Conservation (phyloP, 2,797 vertebrate genomes). For the Nannoperca australis region DNA sequence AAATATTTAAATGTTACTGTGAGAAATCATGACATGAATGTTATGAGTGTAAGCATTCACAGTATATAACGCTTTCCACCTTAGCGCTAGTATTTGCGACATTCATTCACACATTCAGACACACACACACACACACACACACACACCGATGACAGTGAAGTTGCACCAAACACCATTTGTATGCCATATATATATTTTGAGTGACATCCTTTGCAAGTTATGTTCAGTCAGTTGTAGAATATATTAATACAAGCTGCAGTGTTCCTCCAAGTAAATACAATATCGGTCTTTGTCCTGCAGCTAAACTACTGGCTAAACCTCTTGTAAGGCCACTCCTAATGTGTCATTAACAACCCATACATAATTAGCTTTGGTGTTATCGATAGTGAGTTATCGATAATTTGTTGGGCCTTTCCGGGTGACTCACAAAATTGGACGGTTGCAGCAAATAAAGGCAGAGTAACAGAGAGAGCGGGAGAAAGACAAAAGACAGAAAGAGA, state of each 20-base stretch:
- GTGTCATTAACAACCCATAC: constrained; percentile 3
- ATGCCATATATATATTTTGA: too few species aligned
- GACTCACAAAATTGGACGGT: constrained; percentile 17
- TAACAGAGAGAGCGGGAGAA: constrained; percentile 1
- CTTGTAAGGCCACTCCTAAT: constrained; percentile 5
- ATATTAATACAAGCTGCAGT: too few species aligned
- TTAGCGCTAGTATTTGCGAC: too few species aligned
- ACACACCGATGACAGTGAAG: too few species aligned
- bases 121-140: too few species aligned
- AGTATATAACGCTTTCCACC: too few species aligned
- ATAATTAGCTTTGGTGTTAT: constrained; percentile 28
- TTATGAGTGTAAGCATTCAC: too few species aligned
- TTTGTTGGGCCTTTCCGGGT: constrained; percentile 16
- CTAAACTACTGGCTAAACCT: constrained; percentile 9
- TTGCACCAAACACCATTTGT: not conserved
- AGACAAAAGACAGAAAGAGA: constrained; percentile 9
- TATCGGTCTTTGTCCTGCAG: not conserved
- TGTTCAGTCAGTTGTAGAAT: not conserved
- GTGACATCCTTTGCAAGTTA: too few species aligned
- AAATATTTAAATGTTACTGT: too few species aligned
- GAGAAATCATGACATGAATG: too few species aligned
- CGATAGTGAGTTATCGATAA: constrained; percentile 17
- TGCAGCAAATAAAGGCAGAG: constrained; percentile 20
- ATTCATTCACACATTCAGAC: too few species aligned
- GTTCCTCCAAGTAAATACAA: not conserved